Percentiles rank a stretch among this genome's conserved stretches.
These are phyloP conservation scores for Oophaga sylvatica DNA, from an alignment of 2,797 vertebrate genomes.

Conservation along the genomic window DNA sequence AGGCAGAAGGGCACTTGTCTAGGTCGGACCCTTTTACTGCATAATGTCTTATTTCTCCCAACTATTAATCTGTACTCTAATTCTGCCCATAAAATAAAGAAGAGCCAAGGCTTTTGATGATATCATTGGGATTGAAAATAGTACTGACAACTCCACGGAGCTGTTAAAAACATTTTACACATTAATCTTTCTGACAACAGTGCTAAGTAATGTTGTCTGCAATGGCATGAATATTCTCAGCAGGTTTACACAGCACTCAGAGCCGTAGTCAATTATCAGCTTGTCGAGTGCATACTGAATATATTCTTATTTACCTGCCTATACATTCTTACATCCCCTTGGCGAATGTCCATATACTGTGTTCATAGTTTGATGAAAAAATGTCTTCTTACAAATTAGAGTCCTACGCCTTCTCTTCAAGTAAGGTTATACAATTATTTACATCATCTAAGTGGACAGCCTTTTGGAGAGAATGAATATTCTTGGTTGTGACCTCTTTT, in stretches of 20 bases:
- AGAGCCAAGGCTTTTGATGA: not conserved
- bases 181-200: conserved; percentile 7
- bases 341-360: not conserved
- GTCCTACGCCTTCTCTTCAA: not conserved
- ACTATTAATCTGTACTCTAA: not conserved
- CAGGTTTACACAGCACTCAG: conserved; percentile 2
- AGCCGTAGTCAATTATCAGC: not conserved
- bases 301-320: conserved; percentile 8
- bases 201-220: not conserved
- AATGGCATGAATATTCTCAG: not conserved
- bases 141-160: not conserved
- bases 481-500: too few relatives aligned
- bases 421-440: not conserved
- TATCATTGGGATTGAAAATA: not conserved
- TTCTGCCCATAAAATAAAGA: not conserved
- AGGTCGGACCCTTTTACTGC: not conserved
- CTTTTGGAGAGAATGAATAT: too few relatives aligned
- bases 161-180: conserved; percentile 16
- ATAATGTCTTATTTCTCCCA: not conserved
- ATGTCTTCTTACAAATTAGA: not conserved
- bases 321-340: not conserved
- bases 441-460: too few relatives aligned
- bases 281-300: conserved; percentile 1
- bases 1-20: not conserved
- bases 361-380: not conserved